Evolutionary conservation across 2,888 invertebrate species (phyloP), one percentile per base, ranked within the genome.

Genomic region (Aleiodes alternator): DNA sequence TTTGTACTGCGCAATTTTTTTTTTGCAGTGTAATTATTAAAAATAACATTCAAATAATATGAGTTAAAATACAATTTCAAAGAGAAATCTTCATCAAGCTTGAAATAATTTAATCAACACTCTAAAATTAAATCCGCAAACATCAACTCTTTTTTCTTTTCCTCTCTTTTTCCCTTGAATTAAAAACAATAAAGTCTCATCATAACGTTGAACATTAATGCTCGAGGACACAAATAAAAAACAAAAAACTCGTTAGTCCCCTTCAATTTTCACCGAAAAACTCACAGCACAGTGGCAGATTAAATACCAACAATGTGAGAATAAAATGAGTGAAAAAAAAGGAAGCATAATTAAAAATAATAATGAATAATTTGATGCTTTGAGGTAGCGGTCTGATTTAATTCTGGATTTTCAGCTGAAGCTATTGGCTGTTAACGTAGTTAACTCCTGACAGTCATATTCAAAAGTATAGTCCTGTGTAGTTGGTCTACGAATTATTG

Each of bases 31-130:
- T 9, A 6, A 43, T 43, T 43, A 11, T 9, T 43, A 43, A 43
- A 43, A 43, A 43, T 43, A 43, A 9, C 43, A 0, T 43, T 43
- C 9, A 3, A 8, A 43, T 43, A 43, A 9, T 9, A 6, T 9
- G 7, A 43, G 14, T 69, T 57, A 16, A 55, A 31, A 23, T 53
- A 23, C 68, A 53, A 66, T 74, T 59, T 59, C 73, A 71, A 66
- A 69, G 78, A 72, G 76, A 57, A 69, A 72, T 64, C 29, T 48
- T 70, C 14, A 34, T 11, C 11, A 43, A 8, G 50, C 59, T 11
- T 11, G 9, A 57, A 29, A 38, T 48, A 38, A 38, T 59, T 59
- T 59, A 71, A 70, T 70, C 61, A 14, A 59, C 43, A 29, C 69
- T 51, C 53, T 9, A 5, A 56, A 56, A 56, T 23, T 4, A 29